These are phyloP conservation scores for Mormyrus hasselquistii DNA, from an alignment of 2,797 vertebrate species.

Conservation along the genomic window DNA sequence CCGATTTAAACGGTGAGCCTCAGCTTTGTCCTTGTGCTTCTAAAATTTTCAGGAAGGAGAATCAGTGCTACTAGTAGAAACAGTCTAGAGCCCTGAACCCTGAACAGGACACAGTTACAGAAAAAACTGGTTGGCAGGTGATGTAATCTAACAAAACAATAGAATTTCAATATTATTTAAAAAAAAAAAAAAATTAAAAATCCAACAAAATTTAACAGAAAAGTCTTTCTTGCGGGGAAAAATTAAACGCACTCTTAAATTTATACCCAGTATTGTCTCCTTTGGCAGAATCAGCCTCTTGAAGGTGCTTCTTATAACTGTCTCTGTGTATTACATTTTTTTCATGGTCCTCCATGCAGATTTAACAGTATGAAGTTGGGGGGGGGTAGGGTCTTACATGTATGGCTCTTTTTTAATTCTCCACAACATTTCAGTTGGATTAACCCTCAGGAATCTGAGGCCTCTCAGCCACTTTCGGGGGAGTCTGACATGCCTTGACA, in stretches of 20 bases:
- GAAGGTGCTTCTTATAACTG: neutral
- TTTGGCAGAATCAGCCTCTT: neutral
- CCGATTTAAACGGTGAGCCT: too few relatives aligned
- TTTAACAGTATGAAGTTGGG: neutral
- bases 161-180: neutral
- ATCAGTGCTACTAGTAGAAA: too few relatives aligned
- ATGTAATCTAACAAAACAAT: neutral
- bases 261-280: neutral
- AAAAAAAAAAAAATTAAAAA: neutral
- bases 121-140: neutral
- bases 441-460: neutral
- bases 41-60: too few relatives aligned
- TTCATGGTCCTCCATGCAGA: neutral
- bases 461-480: too few relatives aligned
- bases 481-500: too few relatives aligned
- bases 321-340: neutral
- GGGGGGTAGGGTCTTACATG: too few relatives aligned
- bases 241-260: neutral
- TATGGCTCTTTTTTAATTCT: too few relatives aligned
- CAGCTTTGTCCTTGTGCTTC: too few relatives aligned
- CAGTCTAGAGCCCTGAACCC: too few relatives aligned
- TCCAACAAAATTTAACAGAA: neutral
- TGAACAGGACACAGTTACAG: too few relatives aligned
- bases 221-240: neutral
- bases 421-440: neutral